A percentile compares a stretch with the other conserved stretches of the same genome.
These are phyloP conservation scores for Uria lomvia DNA, from an alignment of 2,113 vertebrate species.

Conservation along the genomic window DNA sequence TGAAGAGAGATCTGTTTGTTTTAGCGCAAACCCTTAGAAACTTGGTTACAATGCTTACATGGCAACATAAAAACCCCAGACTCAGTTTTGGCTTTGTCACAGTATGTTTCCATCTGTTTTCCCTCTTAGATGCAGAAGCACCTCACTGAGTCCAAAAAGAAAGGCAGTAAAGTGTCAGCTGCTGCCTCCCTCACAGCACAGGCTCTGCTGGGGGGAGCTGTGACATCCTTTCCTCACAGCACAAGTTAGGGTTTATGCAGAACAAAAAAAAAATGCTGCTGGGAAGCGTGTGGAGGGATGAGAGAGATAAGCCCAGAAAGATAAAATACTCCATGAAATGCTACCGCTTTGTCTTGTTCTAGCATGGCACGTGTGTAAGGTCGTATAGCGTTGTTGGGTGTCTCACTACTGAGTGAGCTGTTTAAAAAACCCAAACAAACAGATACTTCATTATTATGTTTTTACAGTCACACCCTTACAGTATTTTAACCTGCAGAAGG, in stretches of 20 bases:
- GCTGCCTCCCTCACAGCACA: not conserved
- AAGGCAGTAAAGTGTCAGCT: not conserved
- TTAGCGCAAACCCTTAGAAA: not conserved
- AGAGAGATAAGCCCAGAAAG: not conserved
- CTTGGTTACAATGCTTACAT: not conserved
- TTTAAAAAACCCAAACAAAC: not conserved
- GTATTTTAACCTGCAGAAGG: not conserved
- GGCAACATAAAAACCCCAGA: not conserved
- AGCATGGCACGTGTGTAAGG: not conserved
- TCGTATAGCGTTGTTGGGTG: not conserved
- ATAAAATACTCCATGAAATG: not conserved
- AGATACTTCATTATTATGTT: not conserved
- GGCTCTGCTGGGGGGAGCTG: not conserved
- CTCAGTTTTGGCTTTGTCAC: not conserved
- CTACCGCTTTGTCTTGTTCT: not conserved
- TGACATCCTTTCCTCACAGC: not conserved
- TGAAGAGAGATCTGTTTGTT: not conserved
- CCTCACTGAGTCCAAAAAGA: not conserved
- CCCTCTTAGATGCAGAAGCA: not conserved
- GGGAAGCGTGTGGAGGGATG: fast-evolving
- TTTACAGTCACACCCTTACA: not conserved
- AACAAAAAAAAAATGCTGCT: not conserved
- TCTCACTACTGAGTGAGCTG: fast-evolving
- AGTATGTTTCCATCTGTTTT: not conserved
- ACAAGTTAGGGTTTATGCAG: not conserved